Conservation (phyloP, 1,140 invertebrate genomes). For the Meloidogyne floridensis region DNA sequence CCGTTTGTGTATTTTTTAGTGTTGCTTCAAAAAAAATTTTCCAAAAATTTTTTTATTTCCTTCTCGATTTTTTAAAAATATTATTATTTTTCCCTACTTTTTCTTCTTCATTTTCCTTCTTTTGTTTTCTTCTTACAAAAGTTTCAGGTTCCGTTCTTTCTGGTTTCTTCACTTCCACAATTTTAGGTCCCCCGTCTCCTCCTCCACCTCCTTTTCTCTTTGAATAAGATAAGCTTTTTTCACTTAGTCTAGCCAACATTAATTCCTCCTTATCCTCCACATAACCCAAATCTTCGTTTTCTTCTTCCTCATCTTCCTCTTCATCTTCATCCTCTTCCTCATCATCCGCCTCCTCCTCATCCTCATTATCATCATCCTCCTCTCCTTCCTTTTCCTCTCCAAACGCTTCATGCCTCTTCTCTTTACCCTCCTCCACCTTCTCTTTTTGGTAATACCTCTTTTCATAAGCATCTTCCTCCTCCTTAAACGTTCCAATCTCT, state of each 20-base stretch:
- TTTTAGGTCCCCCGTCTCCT: neutral
- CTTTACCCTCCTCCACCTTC: constrained; percentile 30
- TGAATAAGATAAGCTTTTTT: neutral
- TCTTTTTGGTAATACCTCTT: neutral
- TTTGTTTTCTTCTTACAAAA: constrained; percentile 71
- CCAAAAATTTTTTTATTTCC: neutral
- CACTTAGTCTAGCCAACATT: constrained; percentile 22
- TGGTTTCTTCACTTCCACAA: constrained; percentile 27
- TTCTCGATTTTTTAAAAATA: constrained; percentile 36
- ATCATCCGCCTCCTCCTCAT: constrained; percentile 40
- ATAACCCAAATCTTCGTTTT: neutral
- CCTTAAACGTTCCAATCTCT: constrained; percentile 22
- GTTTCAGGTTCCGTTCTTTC: no score
- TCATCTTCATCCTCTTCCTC: constrained; percentile 38
- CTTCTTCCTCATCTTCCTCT: constrained; percentile 40
- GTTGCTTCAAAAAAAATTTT: constrained; percentile 5
- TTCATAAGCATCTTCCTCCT: constrained; percentile 29
- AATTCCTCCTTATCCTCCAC: constrained; percentile 14
- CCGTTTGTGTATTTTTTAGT: neutral
- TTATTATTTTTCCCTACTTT: constrained; percentile 63
- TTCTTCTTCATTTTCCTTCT: constrained; percentile 72
- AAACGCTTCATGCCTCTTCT: constrained; percentile 38
- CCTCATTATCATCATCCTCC: constrained; percentile 40
- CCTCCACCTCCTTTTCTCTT: constrained; percentile 22
- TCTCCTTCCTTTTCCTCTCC: constrained; percentile 32